phyloP scores from a whole-genome alignment of 2,888 invertebrate species.

The Cinara cedri region DNA sequence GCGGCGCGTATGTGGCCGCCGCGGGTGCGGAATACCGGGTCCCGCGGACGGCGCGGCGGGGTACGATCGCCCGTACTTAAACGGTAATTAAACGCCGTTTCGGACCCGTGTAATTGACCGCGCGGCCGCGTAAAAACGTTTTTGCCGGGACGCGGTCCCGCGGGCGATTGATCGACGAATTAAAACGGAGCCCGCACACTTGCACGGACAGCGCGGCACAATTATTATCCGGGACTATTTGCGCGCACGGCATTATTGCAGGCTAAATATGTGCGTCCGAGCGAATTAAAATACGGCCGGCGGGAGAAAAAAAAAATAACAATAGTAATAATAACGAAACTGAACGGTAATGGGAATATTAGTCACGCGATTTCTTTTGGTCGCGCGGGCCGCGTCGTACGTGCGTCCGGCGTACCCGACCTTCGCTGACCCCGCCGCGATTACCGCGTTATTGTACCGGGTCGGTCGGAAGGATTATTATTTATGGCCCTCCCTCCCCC shows the following conservation, averaged over 20 bases:
- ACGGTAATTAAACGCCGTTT: slow-evolving; percentile 27
- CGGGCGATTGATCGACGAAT: slow-evolving; percentile 36
- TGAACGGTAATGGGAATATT: neutral
- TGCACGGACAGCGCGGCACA: neutral
- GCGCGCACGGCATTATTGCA: too few species aligned
- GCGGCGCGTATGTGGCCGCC: neutral
- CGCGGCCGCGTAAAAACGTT: too few species aligned
- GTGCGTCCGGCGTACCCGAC: neutral
- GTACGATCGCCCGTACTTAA: slow-evolving; percentile 11
- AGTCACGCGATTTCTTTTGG: neutral
- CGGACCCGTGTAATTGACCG: slow-evolving; percentile 46
- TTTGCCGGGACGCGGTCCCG: neutral
- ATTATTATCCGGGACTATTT: too few species aligned
- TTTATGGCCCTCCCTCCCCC: too few species aligned
- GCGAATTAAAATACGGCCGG: too few species aligned
- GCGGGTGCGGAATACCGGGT: neutral
- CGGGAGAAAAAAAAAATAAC: neutral
- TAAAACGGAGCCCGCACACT: slow-evolving; percentile 18
- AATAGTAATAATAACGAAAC: neutral
- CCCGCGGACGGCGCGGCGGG: too few species aligned
- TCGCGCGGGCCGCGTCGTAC: neutral
- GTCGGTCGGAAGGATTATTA: too few species aligned
- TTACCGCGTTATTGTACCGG: neutral
- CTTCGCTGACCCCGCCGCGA: neutral
- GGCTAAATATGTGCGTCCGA: too few species aligned